Base-by-base conservation (phyloP, 2,797 vertebrate species). In the Ataeniobius toweri region DNA sequence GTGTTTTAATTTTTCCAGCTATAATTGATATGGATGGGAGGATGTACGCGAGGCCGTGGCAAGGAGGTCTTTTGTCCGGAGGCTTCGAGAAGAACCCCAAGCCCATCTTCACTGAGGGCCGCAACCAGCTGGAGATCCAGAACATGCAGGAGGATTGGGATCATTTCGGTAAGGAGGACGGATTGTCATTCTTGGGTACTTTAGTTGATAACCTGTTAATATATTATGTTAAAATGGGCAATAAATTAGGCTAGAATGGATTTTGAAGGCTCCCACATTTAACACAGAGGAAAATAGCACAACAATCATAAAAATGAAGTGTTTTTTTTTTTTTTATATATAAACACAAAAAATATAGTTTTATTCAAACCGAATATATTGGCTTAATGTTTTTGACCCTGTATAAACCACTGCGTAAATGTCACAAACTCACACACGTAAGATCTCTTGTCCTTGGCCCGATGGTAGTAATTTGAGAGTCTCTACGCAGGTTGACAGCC, bases 71-170 rank as follows among this genome's bases (percentile, higher is more conserved):
- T 83, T 95, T 99, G 56, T 99, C 97, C 0, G 98, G 98, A 3
- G 98, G 98, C 80, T 99, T 99, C 83, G 98, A 99, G 93, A 99
- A 99, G 93, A 99, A 99, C 90, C 98, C 98, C 4, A 99, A 98
- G 85, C 98, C 98, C 58, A 98, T 99, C 90, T 99, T 99, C 87
- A 99, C 98, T 0, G 98, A 99, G 89, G 98, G 98, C 13, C 96
- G 97, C 83, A 99, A 98, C 90, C 98, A 99, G 92, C 94, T 98
- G 91, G 98, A 99, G 93, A 97, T 99, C 83, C 98, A 99, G 80
- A 98, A 96, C 93, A 96, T 98, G 91, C 97, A 98, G 78, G 98
- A 99, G 86, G 98, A 99, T 87, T 99, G 98, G 98, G 98, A 99
- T 94, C 98, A 99, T 88, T 99, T 98, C 74, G 98, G 98, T 99